phyloP scores from a whole-genome alignment of 1,140 invertebrate species.

The Paralvinella palmiformis region DNA sequence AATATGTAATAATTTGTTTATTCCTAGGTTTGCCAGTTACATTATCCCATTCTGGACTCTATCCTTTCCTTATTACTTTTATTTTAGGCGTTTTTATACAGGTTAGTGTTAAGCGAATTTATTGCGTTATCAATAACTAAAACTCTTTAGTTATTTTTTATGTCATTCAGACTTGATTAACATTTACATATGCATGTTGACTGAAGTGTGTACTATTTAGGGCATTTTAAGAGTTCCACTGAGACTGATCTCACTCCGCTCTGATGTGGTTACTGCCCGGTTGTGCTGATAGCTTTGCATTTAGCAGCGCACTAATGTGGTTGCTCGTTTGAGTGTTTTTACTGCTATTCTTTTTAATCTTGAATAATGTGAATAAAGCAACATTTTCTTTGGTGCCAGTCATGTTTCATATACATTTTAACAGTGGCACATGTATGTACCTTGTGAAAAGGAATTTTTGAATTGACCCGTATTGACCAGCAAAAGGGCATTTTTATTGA shows the following conservation, averaged over 20 bases:
- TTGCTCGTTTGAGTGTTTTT: no score
- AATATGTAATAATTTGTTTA: background rate
- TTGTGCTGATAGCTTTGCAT: no score
- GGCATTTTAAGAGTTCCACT: background rate
- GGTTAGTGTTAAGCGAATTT: conserved; percentile 20
- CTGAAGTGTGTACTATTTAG: background rate
- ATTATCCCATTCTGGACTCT: conserved; percentile 32
- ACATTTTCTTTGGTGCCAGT: no score
- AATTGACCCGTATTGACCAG: no score
- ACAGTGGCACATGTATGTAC: no score
- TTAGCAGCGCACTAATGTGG: no score
- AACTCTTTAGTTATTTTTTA: background rate
- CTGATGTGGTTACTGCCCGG: no score
- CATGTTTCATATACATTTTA: no score
- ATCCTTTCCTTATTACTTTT: conserved; percentile 40
- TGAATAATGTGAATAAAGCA: no score
- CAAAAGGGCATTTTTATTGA: no score
- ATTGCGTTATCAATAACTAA: background rate
- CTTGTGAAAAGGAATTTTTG: no score
- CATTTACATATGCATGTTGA: background rate
- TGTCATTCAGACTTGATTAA: background rate
- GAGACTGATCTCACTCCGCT: background rate
- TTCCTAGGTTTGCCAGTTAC: conserved; percentile 38
- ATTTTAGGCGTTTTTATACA: conserved; percentile 33
- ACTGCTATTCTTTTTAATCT: no score